phyloP scores from a whole-genome alignment of 2,113 vertebrate species.

The Tetrax tetrax region DNA sequence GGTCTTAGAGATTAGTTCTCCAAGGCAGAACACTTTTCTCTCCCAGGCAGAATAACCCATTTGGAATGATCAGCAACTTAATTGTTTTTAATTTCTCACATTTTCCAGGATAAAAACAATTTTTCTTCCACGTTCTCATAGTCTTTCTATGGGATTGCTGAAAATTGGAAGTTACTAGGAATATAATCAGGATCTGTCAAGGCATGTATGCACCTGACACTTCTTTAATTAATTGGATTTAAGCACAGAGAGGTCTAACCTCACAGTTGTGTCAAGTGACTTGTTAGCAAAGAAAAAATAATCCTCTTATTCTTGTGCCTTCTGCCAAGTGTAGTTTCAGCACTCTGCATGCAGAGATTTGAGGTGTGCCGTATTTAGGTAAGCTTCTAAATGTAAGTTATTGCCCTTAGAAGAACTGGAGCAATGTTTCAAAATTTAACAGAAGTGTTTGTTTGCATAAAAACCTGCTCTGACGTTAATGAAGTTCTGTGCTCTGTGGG shows the following conservation, averaged over 20 bases:
- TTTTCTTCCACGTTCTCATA: background rate
- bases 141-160: background rate
- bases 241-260: background rate
- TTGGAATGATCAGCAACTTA: background rate
- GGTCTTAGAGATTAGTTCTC: background rate
- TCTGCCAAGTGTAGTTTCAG: background rate
- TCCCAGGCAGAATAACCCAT: background rate
- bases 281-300: background rate
- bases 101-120: background rate
- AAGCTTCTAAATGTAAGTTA: background rate
- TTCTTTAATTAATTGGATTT: background rate
- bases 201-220: background rate
- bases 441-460: background rate
- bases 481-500: background rate
- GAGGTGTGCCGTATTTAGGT: background rate
- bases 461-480: background rate
- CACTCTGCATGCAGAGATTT: background rate
- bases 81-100: background rate
- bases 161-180: background rate
- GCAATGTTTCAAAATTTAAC: background rate
- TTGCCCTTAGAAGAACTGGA: background rate
- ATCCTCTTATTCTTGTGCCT: background rate
- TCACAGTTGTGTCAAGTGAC: background rate
- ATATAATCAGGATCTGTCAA: background rate
- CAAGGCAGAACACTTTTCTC: background rate